These are phyloP conservation scores for Zoanthus solanderi DNA, from an alignment of 92 coral and sea anemone species.

Conservation along the genomic window DNA sequence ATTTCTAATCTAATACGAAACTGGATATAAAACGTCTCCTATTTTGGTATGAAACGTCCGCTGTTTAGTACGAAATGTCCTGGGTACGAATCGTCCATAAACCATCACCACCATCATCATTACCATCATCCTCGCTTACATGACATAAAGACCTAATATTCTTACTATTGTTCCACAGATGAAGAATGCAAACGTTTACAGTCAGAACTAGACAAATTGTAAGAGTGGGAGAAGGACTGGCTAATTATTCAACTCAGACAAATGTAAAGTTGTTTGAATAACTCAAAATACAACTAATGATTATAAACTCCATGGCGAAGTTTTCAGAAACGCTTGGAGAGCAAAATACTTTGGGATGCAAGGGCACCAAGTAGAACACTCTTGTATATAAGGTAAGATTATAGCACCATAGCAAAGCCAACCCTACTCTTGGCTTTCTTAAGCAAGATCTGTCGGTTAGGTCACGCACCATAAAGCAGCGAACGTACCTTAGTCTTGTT, in stretches of 20 bases:
- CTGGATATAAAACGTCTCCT: too few relatives aligned
- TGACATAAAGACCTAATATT: too few relatives aligned
- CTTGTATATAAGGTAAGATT: neutral
- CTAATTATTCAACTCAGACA: constrained; percentile 1
- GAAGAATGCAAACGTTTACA: neutral
- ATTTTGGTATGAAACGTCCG: too few relatives aligned
- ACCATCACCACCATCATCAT: too few relatives aligned
- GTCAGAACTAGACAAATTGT: neutral
- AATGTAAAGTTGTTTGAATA: neutral
- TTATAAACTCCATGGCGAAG: neutral
- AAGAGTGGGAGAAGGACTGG: neutral
- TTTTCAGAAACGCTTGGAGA: neutral
- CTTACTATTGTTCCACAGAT: neutral
- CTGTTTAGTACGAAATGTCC: too few relatives aligned
- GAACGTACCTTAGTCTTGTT: constrained; percentile 1
- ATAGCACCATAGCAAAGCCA: neutral
- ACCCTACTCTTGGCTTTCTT: neutral
- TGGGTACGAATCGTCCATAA: too few relatives aligned
- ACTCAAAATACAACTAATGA: neutral
- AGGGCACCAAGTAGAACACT: neutral
- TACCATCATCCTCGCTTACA: too few relatives aligned
- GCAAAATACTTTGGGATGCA: constrained; percentile 2
- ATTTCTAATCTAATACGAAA: too few relatives aligned
- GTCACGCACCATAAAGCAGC: neutral
- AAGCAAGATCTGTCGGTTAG: neutral